Evolutionary conservation across 2,113 vertebrate species (phyloP).

Genomic region (Lycaon pictus): DNA sequence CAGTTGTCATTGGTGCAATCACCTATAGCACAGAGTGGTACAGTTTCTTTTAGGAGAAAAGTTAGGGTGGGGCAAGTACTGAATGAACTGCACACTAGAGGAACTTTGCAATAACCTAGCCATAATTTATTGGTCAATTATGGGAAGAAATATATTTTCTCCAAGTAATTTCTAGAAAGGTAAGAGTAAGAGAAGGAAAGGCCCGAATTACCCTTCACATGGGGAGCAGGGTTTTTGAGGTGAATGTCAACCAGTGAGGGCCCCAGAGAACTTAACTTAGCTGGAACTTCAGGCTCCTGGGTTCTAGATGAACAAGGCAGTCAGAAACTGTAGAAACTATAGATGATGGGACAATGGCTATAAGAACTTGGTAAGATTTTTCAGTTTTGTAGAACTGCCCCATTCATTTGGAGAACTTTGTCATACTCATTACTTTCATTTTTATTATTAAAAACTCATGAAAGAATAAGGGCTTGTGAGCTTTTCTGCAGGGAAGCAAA

Average conservation of each 20-base stretch:
- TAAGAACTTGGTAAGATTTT: background rate
- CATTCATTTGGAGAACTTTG: background rate
- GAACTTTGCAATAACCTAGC: background rate
- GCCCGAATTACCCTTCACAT: background rate
- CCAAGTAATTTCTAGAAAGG: background rate
- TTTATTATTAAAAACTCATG: conserved; percentile 31
- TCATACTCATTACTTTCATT: background rate
- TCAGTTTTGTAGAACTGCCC: background rate
- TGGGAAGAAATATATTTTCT: background rate
- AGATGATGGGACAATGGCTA: background rate
- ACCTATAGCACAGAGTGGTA: background rate
- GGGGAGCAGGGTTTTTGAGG: background rate
- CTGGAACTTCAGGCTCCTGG: background rate
- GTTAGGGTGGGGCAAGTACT: background rate
- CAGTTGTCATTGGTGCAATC: background rate
- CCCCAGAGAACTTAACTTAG: background rate
- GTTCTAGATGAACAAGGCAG: background rate
- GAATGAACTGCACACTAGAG: background rate
- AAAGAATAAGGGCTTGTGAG: background rate
- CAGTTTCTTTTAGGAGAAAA: background rate
- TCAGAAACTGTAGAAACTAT: background rate
- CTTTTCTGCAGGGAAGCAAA: background rate
- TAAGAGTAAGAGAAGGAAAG: conserved; percentile 5
- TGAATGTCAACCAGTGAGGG: background rate
- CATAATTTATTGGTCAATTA: background rate